Base-by-base conservation (phyloP, 2,113 vertebrate species). In the Limanda limanda region DNA sequence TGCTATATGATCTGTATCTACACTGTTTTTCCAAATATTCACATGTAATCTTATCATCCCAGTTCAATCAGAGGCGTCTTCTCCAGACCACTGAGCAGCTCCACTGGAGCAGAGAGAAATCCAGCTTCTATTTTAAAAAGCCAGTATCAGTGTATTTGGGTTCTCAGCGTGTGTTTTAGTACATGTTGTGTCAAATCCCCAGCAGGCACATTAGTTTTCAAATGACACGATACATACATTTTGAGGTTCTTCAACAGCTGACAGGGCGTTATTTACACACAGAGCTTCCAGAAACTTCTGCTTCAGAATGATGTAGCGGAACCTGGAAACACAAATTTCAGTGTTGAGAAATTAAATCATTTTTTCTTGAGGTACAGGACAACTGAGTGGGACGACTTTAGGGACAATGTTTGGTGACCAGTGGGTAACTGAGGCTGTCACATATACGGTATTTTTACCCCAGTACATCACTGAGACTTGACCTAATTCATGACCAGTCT, bases 221-320 rank as follows among this genome's bases (percentile, higher is more conserved):
- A 14, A 48, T 51, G 4, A 24, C 23, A 23, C 3, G 4, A 1
- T 67, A 80, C 83, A 0, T 96, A 99, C 98, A 81, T 97, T 97
- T 71, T 97, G 96, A 83, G 96, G 96, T 56, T 99, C 96, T 86
- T 98, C 96, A 69, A 95, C 95, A 21, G 96, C 96, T 83, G 98
- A 97, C 95, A 99, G 97, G 1, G 97, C 97, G 40, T 99, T 99
- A 92, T 99, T 99, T 78, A 99, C 97, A 93, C 96, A 99, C 21
- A 99, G 94, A 48, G 97, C 97, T 93, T 99, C 98, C 84, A 99
- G 92, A 92, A 98, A 99, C 90, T 96, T 99, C 94, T 99, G 98
- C 90, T 97, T 98, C 87, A 98, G 91, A 70, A 99, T 94, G 79
- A 99, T 97, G 87, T 98, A 99, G 45, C 96, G 97, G 91, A 99